phyloP scores from a whole-genome alignment of 2,888 invertebrate species.

The Andrena marginata region DNA sequence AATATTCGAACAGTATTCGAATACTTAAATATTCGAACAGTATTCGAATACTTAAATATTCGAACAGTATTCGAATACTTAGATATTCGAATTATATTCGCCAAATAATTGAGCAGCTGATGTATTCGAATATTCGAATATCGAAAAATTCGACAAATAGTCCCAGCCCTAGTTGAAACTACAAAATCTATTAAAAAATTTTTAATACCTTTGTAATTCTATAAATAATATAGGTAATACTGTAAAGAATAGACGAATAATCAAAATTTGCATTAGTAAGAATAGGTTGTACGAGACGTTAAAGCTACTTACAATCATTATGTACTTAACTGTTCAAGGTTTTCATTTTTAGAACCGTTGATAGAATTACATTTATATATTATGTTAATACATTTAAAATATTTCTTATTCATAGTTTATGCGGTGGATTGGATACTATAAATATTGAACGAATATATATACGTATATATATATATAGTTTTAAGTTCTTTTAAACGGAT shows the following conservation, averaged over 20 bases:
- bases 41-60: too few species aligned
- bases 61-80: too few species aligned
- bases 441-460: conserved; percentile 1
- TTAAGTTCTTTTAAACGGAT: conserved; percentile 11
- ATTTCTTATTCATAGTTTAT: conserved; percentile 31
- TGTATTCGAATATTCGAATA: too few species aligned
- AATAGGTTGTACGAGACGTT: conserved; percentile 17
- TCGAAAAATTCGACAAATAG: too few species aligned
- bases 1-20: too few species aligned
- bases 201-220: conserved; percentile 17
- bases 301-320: conserved; percentile 18
- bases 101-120: too few species aligned
- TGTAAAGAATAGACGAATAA: conserved; percentile 33
- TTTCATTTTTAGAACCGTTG: conserved; percentile 14
- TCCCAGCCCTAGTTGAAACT: not conserved
- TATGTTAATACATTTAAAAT: conserved; percentile 15
- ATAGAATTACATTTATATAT: conserved; percentile 21
- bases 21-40: too few species aligned
- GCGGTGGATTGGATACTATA: conserved; percentile 38
- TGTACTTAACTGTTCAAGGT: conserved; percentile 41
- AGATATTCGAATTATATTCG: too few species aligned
- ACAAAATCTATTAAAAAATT: not conserved
- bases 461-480: not conserved
- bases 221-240: conserved; percentile 9
- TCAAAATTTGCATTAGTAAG: conserved; percentile 39